Conservation (phyloP, 1,140 invertebrate genomes). For the Drosophila bocki region DNA sequence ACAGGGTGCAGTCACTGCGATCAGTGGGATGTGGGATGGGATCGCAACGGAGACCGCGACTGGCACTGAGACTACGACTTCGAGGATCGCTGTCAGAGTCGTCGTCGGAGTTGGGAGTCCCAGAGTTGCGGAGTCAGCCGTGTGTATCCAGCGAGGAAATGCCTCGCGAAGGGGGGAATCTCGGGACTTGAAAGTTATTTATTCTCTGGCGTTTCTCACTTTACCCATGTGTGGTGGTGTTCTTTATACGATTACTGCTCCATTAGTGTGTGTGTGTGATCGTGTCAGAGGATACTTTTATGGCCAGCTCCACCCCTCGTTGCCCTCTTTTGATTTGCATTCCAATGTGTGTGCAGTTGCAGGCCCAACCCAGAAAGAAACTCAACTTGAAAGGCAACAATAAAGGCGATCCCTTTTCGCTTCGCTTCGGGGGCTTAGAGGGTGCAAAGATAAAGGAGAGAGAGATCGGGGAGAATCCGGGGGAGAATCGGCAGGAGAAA, state of each 20-base stretch:
- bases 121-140: slow-evolving; percentile 60
- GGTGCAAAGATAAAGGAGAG: slow-evolving; percentile 24
- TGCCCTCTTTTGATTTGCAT: slow-evolving; percentile 69
- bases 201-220: slow-evolving; percentile 60
- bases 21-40: slow-evolving; percentile 23
- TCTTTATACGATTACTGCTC: background rate
- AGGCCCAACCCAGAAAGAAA: slow-evolving; percentile 67
- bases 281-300: slow-evolving; percentile 79
- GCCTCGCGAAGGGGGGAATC: slow-evolving; percentile 59
- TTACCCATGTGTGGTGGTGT: slow-evolving; percentile 2
- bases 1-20: slow-evolving; percentile 70
- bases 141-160: slow-evolving; percentile 68
- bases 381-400: slow-evolving; percentile 20
- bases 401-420: slow-evolving; percentile 54
- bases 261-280: slow-evolving; percentile 12
- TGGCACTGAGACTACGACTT: slow-evolving; percentile 4
- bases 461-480: background rate
- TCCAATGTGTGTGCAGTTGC: slow-evolving; percentile 72
- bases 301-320: slow-evolving; percentile 41
- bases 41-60: slow-evolving; percentile 21
- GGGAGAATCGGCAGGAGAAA: slow-evolving; percentile 11
- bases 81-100: slow-evolving; percentile 36
- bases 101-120: slow-evolving; percentile 10
- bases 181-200: slow-evolving; percentile 66
- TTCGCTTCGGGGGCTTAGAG: slow-evolving; percentile 33